phyloP scores from a whole-genome alignment of 2,888 invertebrate genomes.

The Smittia sp. region DNA sequence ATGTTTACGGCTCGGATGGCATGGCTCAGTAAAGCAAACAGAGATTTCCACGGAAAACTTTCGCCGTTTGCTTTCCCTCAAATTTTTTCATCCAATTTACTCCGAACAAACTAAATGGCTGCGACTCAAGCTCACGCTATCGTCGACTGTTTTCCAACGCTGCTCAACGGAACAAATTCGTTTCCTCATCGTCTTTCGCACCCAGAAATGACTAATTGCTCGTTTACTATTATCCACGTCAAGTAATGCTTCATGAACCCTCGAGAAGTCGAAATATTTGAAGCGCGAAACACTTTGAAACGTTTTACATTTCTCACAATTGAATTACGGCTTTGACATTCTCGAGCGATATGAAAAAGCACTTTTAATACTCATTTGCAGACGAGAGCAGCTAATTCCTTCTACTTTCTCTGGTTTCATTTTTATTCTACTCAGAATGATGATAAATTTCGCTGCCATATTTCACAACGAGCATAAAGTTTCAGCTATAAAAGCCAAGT shows the following conservation, averaged over 20 bases:
- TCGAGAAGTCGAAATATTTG: background rate
- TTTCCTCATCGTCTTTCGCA: no score
- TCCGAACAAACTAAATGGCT: background rate
- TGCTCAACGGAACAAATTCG: no score
- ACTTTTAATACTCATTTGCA: no score
- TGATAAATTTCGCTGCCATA: slow-evolving; percentile 13
- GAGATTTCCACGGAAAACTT: slow-evolving; percentile 2
- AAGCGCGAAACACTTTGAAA: background rate
- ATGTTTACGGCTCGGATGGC: slow-evolving; percentile 10
- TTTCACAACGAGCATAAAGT: background rate
- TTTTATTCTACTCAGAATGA: background rate
- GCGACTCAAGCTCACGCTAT: background rate
- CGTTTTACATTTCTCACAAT: background rate
- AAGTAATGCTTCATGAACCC: background rate
- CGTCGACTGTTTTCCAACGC: background rate
- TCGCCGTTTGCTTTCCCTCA: background rate
- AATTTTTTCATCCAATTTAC: background rate
- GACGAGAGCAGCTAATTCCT: background rate
- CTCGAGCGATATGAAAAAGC: background rate
- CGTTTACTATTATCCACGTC: background rate
- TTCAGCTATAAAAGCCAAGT: background rate
- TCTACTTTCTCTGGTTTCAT: background rate
- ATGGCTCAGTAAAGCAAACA: background rate
- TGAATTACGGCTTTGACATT: slow-evolving; percentile 11
- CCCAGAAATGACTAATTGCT: slow-evolving; percentile 27